Evolutionary conservation across 1,140 invertebrate species (phyloP).

Genomic region (Agraylea sexmaculata): DNA sequence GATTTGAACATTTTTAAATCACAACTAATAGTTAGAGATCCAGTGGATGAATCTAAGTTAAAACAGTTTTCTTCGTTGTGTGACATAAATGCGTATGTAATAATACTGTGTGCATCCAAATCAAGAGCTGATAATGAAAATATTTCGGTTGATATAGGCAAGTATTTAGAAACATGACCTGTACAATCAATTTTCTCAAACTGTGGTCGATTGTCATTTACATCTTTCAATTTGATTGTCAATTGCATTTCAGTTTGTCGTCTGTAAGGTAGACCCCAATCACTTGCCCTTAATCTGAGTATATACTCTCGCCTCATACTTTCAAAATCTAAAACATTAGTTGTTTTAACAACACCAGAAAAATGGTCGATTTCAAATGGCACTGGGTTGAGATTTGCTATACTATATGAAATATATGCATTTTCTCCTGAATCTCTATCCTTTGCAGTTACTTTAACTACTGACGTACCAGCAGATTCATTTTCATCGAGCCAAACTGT

Average conservation of each 20-base stretch:
- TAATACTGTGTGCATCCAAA: slow-evolving; percentile 70
- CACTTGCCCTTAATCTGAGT: slow-evolving; percentile 66
- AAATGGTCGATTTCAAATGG: slow-evolving; percentile 90
- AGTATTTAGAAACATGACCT: slow-evolving; percentile 59
- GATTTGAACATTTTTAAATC: slow-evolving; percentile 54
- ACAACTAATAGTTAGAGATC: slow-evolving; percentile 46
- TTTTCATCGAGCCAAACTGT: slow-evolving; percentile 65
- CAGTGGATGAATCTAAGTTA: slow-evolving; percentile 58
- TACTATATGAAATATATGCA: slow-evolving; percentile 80
- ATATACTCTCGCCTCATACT: slow-evolving; percentile 65
- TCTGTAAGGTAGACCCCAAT: slow-evolving; percentile 78
- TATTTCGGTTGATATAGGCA: slow-evolving; percentile 64
- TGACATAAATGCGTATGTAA: slow-evolving; percentile 70
- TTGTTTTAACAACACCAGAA: slow-evolving; percentile 70
- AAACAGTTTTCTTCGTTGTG: slow-evolving; percentile 80
- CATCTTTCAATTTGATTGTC: slow-evolving; percentile 59
- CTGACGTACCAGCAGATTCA: slow-evolving; percentile 61
- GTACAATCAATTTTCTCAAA: slow-evolving; percentile 65
- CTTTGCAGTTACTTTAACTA: slow-evolving; percentile 62
- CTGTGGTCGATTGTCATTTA: slow-evolving; percentile 81
- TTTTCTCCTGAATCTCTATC: slow-evolving; percentile 83
- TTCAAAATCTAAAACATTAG: slow-evolving; percentile 71
- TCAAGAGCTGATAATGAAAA: slow-evolving; percentile 78
- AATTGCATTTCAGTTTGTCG: slow-evolving; percentile 73
- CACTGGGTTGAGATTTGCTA: slow-evolving; percentile 68